phyloP scores from a whole-genome alignment of 2,797 vertebrate genomes.

The Sorex maritimensis region DNA sequence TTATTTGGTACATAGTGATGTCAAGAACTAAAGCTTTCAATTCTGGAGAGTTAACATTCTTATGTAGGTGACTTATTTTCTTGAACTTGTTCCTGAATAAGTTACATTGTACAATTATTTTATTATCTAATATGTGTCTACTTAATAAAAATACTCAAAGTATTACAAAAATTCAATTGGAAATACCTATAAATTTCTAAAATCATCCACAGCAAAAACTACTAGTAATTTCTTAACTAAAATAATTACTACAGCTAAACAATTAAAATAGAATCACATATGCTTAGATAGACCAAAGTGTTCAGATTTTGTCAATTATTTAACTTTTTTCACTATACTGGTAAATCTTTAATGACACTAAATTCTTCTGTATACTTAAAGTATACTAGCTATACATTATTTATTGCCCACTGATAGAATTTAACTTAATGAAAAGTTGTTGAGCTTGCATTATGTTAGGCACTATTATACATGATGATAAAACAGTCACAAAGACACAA shows the following conservation, averaged over 20 bases:
- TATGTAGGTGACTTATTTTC: not conserved
- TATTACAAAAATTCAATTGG: not conserved
- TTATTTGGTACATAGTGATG: not conserved
- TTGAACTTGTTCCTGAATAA: not conserved
- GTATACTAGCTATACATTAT: not conserved
- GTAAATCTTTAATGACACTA: not conserved
- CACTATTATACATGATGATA: not conserved
- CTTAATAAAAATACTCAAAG: constrained; percentile 39
- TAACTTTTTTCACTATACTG: not conserved
- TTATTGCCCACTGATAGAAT: not conserved
- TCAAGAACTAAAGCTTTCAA: not conserved
- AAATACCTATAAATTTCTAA: not conserved
- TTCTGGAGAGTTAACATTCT: not conserved
- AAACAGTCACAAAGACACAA: not conserved
- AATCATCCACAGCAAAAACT: not conserved
- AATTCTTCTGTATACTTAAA: not conserved
- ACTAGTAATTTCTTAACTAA: constrained; percentile 26
- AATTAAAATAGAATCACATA: not conserved
- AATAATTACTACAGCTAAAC: not conserved
- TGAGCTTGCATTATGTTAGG: not conserved
- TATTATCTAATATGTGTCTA: not conserved
- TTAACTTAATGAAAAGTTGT: constrained; percentile 7
- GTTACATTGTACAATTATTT: not conserved
- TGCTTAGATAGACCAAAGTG: not conserved
- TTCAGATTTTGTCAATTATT: not conserved